These are phyloP conservation scores for Chiloscyllium punctatum DNA, from an alignment of 2,797 vertebrate species.

Conservation along the genomic window DNA sequence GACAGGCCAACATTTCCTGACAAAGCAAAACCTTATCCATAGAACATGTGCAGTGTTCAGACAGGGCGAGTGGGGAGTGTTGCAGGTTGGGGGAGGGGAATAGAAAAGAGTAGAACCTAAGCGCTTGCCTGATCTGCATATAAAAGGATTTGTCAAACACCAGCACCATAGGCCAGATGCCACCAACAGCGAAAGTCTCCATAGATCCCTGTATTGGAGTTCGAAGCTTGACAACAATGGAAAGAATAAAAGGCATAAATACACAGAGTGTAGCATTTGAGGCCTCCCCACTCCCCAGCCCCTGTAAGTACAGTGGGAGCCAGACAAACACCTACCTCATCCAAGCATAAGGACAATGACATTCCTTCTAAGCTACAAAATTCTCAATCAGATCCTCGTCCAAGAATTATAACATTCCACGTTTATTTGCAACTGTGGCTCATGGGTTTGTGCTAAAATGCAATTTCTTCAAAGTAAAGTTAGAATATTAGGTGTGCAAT, in stretches of 20 bases:
- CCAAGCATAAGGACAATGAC: background rate
- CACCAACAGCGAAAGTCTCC: constrained; percentile 23
- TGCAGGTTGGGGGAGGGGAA: background rate
- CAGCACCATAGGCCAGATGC: constrained; percentile 18
- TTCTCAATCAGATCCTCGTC: background rate
- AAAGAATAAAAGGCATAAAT: background rate
- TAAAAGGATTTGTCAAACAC: constrained; percentile 26
- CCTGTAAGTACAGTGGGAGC: constrained; percentile 14
- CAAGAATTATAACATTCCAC: background rate
- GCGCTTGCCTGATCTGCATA: constrained; percentile 19
- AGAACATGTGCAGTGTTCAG: constrained; percentile 5
- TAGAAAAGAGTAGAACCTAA: background rate
- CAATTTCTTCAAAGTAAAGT: background rate
- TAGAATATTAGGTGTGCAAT: background rate
- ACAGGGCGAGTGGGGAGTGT: background rate
- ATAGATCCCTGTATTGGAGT: constrained; percentile 23
- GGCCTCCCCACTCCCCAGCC: background rate
- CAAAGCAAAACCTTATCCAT: background rate
- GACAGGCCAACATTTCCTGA: background rate
- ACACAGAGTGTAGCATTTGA: background rate
- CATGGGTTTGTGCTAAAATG: background rate
- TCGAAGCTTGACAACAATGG: constrained; percentile 1
- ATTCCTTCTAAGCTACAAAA: background rate
- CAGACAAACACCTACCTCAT: background rate
- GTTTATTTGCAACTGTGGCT: background rate